Base-by-base conservation (phyloP, 2,797 vertebrate genomes). In the Aratinga solstitialis region DNA sequence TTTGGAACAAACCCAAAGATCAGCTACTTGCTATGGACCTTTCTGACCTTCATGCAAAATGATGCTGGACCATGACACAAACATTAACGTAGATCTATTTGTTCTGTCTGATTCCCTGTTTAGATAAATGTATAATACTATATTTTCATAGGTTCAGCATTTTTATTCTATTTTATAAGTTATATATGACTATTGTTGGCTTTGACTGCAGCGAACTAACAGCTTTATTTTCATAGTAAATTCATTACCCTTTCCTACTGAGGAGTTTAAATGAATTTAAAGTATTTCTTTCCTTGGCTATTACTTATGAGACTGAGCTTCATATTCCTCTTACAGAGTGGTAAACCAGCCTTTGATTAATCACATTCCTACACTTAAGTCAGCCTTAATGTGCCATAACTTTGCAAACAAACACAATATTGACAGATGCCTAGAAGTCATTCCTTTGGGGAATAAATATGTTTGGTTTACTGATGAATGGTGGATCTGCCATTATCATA, bases 301-400 rank as follows among this genome's bases (percentile, higher is more conserved):
- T 83, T 90, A 83, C 43, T 93, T 85, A 87, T 3, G 75, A 72
- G 75, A 66, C n/a, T 62, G 67, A 89, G 51, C 65, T 87, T 85
- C 83, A 45, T 73, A 91, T 59, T 63, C 67, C 72, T 89, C 48
- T 92, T 74, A 83, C 73, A 89, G 47, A 90, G 59, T 32, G 21
- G 38, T 84, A 94, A 91, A 84, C 72, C 72, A 82, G 51, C 38
- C 67, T 89, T 65, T 72, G 84, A 87, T 94, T 96, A 92, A 94
- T 94, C 78, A 61, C 72, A 78, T 92, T 93, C 94, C 87, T 85
- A 74, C 74, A 84, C 66, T 89, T 85, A 62, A 87, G 79, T 89
- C 92, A 95, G 36, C 62, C 63, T 84, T 87, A 93, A 94, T 10
- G 36, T 66, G 79, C 47, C 38, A 1, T 51, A 92, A 84, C 81